These are phyloP conservation scores for Synergus itoensis DNA, from an alignment of 2,888 invertebrate genomes.

Conservation along the genomic window DNA sequence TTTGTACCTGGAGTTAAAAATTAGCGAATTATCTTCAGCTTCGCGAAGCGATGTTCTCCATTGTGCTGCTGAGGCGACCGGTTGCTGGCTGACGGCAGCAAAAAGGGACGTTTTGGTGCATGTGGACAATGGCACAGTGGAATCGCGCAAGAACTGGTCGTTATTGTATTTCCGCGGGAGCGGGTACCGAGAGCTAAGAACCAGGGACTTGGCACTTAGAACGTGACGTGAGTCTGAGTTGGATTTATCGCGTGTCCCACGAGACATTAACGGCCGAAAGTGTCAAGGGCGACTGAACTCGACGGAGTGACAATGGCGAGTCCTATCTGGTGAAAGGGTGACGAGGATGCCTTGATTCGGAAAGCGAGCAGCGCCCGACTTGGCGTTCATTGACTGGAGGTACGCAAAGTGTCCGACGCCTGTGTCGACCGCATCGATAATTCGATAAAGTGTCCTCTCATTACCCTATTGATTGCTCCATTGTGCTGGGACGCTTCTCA, in stretches of 20 bases:
- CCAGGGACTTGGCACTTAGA: slow-evolving; percentile 25
- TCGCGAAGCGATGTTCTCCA: slow-evolving; percentile 14
- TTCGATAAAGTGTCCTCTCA: slow-evolving; percentile 77
- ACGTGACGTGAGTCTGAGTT: slow-evolving; percentile 21
- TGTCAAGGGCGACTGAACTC: slow-evolving; percentile 71
- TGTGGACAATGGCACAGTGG: slow-evolving; percentile 14
- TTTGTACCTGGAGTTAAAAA: slow-evolving; percentile 28
- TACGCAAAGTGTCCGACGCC: slow-evolving; percentile 66
- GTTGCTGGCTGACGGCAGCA: neutral
- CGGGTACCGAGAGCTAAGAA: slow-evolving; percentile 4
- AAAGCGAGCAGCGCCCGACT: slow-evolving; percentile 64
- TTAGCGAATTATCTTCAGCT: slow-evolving; percentile 26
- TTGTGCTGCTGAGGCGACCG: neutral
- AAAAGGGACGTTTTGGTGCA: slow-evolving; percentile 32
- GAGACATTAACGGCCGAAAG: slow-evolving; percentile 69
- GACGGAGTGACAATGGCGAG: slow-evolving; percentile 49
- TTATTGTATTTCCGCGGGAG: slow-evolving; percentile 33
- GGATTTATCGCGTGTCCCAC: slow-evolving; percentile 46
- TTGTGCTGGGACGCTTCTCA: slow-evolving; percentile 71
- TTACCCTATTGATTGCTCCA: slow-evolving; percentile 78
- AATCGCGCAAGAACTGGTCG: slow-evolving; percentile 13
- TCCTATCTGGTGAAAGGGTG: slow-evolving; percentile 45
- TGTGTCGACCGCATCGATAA: slow-evolving; percentile 74
- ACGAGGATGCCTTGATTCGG: slow-evolving; percentile 57
- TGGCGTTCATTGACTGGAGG: slow-evolving; percentile 64